Evolutionary conservation across 1,140 invertebrate genomes (phyloP), one percentile per base, ranked within the genome.

Genomic region (Trachymyrmex septentrionalis): DNA sequence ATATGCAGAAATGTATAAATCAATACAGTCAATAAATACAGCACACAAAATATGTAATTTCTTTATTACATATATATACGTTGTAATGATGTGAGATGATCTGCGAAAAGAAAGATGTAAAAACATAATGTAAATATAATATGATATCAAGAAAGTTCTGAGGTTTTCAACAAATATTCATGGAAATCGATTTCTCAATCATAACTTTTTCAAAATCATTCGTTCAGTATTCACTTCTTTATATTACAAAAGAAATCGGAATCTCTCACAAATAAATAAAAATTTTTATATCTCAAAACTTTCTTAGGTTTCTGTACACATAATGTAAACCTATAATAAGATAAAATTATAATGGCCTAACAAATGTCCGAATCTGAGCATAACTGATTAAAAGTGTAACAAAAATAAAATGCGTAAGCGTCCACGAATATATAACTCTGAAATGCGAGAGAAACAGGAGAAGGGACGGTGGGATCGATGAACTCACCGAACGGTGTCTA

Each of bases 401-500:
- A 85, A 85, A 55, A 85, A 86, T 78, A 71, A 90, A 57, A 80
- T 86, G 71, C 67, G 34, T 59, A 90, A 91, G 84, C 57, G 66
- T 75, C 71, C 82, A 90, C 77, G 67, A 88, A n/a, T 86, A 57
- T 86, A 75, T 9, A 63, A 86, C 30, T 84, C 38, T 77, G 85
- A 91, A 85, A 87, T 91, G 55, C 34, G 63, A 55, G 64, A 87
- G 48, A 88, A 78, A 85, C 24, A 63, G 87, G 86, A 86, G 69
- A 87, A 91, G 87, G 86, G 87, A 63, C 16, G 90, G 73, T 61
- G 30, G 87, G 92, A 91, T 85, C 90, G 92, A 88, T 91, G 92
- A 95, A 97, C 97, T 97, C 96, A 97, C 97, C 95, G 97, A 97
- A 95, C 96, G 96, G 95, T 97, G 97, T 90, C 97, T 96, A 95